A percentile compares a stretch with the other conserved stretches of the same genome.
These are phyloP conservation scores for Cephus sareptanus DNA, from an alignment of 2,888 invertebrate species.

Conservation along the genomic window DNA sequence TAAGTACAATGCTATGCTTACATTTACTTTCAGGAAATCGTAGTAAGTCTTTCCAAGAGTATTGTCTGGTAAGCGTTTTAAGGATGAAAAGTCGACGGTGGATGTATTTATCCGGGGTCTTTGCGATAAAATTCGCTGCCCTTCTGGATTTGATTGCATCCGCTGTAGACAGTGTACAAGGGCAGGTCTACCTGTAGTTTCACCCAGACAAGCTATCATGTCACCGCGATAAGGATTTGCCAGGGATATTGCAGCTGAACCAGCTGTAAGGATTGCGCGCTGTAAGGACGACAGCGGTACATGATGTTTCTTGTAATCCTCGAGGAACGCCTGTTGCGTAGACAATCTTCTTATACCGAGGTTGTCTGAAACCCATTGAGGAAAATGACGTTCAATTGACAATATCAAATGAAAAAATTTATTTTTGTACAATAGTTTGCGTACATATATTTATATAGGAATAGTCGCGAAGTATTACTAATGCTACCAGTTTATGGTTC, in stretches of 20 bases:
- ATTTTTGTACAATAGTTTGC: conserved; percentile 23
- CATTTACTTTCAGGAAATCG: conserved; percentile 84
- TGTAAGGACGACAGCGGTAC: conserved; percentile 79
- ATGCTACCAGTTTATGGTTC: background rate
- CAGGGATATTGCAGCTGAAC: conserved; percentile 87
- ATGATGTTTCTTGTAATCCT: conserved; percentile 74
- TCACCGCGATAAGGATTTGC: conserved; percentile 86
- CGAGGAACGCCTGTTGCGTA: conserved; percentile 68
- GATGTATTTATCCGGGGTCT: conserved; percentile 89
- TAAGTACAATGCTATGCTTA: conserved; percentile 56
- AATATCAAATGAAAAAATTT: conserved; percentile 23
- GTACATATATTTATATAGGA: conserved; percentile 1
- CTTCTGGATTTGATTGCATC: conserved; percentile 84
- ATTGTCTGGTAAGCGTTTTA: conserved; percentile 79
- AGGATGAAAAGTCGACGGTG: conserved; percentile 79
- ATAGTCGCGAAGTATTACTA: background rate
- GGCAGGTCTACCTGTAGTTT: conserved; percentile 83
- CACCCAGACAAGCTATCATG: conserved; percentile 95
- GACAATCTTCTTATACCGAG: conserved; percentile 35
- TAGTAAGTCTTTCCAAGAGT: conserved; percentile 90
- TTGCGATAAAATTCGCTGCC: conserved; percentile 78
- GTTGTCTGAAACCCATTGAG: conserved; percentile 45
- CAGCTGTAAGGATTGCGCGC: conserved; percentile 80
- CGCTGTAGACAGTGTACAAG: conserved; percentile 77
- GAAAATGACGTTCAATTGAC: conserved; percentile 33